Conservation (phyloP, 2,888 invertebrate species). For the Melipona bicolor region DNA sequence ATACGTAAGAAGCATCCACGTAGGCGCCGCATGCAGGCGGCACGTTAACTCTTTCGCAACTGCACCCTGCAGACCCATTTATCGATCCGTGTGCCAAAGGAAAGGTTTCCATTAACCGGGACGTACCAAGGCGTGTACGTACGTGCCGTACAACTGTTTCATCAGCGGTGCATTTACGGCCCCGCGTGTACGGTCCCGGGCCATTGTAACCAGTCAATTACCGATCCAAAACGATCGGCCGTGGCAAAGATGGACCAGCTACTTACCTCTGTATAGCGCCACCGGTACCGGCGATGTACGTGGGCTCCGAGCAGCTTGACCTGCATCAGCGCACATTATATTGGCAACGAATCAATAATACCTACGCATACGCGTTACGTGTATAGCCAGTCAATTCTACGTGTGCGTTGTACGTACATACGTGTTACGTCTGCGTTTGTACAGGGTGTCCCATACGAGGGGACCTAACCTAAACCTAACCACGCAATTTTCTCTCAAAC, state of each 20-base stretch:
- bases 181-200: conserved; percentile 14
- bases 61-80: conserved; percentile 63
- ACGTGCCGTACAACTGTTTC: conserved; percentile 82
- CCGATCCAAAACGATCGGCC: conserved; percentile 32
- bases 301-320: conserved; percentile 21
- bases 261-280: conserved; percentile 42
- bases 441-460: background rate
- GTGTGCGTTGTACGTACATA: background rate
- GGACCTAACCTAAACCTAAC: no score
- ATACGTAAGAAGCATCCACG: conserved; percentile 60
- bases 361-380: conserved; percentile 55
- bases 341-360: conserved; percentile 56
- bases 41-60: conserved; percentile 52
- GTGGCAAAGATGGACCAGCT: conserved; percentile 41
- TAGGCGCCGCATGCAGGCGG: conserved; percentile 50
- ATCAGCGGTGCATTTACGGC: conserved; percentile 64
- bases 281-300: background rate
- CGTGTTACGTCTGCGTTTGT: background rate
- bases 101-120: conserved; percentile 75
- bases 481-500: no score
- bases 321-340: conserved; percentile 42
- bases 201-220: conserved; percentile 65
- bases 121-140: conserved; percentile 94
- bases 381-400: background rate
- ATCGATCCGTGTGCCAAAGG: conserved; percentile 69